Conservation (phyloP, 2,113 vertebrate species). For the Podiceps cristatus region DNA sequence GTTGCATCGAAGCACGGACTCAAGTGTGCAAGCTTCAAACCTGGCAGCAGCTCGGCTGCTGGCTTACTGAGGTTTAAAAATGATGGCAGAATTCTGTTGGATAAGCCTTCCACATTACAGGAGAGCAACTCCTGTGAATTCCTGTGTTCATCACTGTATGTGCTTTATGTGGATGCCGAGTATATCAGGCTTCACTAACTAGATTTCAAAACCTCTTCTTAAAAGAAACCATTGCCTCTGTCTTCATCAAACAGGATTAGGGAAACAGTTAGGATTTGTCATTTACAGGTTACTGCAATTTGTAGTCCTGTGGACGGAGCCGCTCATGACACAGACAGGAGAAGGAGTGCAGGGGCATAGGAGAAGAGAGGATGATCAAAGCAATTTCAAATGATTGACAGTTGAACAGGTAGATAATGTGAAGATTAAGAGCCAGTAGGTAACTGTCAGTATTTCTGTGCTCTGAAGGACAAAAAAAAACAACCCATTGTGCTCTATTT, state of each 20-base stretch:
- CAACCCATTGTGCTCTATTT: accelerated
- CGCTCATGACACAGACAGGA: accelerated
- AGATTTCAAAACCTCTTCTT: not conserved
- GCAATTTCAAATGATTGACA: not conserved
- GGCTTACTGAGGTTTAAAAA: not conserved
- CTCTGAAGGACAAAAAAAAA: not conserved
- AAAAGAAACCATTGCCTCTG: not conserved
- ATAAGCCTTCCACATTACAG: not conserved
- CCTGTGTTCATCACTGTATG: not conserved
- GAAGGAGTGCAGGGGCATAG: not conserved
- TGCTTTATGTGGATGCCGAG: accelerated
- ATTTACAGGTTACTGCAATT: not conserved
- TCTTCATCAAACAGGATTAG: not conserved
- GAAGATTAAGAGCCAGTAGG: not conserved
- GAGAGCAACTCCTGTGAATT: not conserved
- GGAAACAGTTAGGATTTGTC: not conserved
- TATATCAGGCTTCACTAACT: not conserved
- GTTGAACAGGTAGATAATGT: not conserved
- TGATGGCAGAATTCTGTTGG: not conserved
- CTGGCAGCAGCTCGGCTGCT: not conserved
- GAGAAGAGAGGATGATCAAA: not conserved
- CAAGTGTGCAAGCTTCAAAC: not conserved
- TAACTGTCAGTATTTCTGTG: not conserved
- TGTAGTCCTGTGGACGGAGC: not conserved
- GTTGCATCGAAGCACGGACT: not conserved